Evolutionary conservation across 2,797 vertebrate genomes (phyloP).

Genomic region (Crocidura indochinensis): DNA sequence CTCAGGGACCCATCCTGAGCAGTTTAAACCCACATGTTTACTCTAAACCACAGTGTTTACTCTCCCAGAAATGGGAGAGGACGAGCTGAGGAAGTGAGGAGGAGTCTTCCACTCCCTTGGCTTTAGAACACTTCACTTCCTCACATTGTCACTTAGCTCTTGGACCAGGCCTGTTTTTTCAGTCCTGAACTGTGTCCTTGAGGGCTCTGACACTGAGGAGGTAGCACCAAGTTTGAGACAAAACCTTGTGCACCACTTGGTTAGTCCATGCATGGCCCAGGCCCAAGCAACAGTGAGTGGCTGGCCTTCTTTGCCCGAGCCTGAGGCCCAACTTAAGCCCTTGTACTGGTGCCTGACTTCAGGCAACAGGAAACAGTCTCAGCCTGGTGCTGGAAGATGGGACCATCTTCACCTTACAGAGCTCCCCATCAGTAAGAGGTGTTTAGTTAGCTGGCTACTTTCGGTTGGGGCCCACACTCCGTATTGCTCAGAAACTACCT

Average conservation of each 20-base stretch:
- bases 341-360: neutral
- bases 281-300: neutral
- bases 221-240: neutral
- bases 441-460: neutral
- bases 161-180: constrained; percentile 58
- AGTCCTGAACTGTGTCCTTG: neutral
- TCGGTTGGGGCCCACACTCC: neutral
- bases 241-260: neutral
- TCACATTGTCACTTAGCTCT: constrained; percentile 53
- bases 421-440: neutral
- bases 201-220: neutral
- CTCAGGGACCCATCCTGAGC: too few species aligned
- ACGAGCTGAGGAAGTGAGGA: constrained; percentile 87
- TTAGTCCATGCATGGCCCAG: neutral
- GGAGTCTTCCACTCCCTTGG: constrained; percentile 68
- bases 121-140: constrained; percentile 60
- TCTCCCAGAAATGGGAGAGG: constrained; percentile 67
- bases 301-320: neutral
- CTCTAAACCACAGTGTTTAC: neutral
- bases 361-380: neutral
- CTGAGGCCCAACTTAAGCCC: neutral
- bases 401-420: neutral
- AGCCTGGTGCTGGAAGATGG: neutral
- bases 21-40: neutral
- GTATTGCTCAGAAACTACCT: too few species aligned